These are phyloP conservation scores for Bufo gargarizans DNA, from an alignment of 2,113 vertebrate species.

Conservation along the genomic window DNA sequence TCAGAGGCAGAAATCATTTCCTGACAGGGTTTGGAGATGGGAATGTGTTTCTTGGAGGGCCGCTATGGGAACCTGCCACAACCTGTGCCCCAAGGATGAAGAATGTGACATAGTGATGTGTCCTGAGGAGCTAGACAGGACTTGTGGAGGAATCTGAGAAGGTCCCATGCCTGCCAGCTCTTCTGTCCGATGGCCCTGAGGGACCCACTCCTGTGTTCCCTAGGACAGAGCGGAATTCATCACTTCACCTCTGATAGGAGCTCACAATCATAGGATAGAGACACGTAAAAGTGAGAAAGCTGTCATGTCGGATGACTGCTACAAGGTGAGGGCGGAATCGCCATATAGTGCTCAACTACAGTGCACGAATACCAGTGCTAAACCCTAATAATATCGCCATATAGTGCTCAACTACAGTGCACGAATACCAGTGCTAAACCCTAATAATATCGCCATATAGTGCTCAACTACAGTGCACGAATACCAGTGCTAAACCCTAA, in stretches of 20 bases:
- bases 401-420: no score
- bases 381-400: no score
- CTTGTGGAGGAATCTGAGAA: conserved; percentile 7
- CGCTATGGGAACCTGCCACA: neutral
- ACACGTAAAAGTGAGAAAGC: no score
- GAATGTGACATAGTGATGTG: conserved; percentile 10
- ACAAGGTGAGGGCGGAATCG: no score
- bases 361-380: no score
- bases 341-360: no score
- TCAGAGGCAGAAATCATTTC: neutral
- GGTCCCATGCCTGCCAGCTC: neutral
- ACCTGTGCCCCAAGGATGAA: conserved; percentile 15
- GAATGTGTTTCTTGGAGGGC: neutral
- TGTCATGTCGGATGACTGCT: no score
- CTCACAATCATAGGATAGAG: no score
- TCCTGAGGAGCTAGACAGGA: conserved; percentile 3
- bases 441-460: no score
- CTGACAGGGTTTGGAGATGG: neutral
- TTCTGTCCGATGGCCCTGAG: neutral
- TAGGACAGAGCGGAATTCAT: neutral
- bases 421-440: no score
- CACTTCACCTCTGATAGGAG: neutral
- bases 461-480: no score
- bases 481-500: no score
- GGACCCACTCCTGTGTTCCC: neutral